Percentiles rank a stretch among this genome's conserved stretches.
Evolutionary conservation across 2,797 vertebrate genomes (phyloP).

Genomic region (Esox lucius): DNA sequence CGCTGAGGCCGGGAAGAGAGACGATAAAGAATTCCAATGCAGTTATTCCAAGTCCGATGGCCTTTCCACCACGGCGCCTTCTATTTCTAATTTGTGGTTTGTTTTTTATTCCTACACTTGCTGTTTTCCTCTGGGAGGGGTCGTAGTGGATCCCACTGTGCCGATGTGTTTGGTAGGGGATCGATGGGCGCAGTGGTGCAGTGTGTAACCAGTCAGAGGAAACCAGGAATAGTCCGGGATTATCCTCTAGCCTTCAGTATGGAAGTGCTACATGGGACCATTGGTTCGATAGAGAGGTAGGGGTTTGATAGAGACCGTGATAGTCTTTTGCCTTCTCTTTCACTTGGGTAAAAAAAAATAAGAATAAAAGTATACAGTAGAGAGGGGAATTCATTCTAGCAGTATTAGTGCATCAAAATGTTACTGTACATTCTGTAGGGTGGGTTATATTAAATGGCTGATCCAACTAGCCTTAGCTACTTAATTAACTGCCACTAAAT

Average conservation of each 20-base stretch:
- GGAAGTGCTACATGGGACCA: conserved; percentile 51
- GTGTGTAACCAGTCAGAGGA: conserved; percentile 29
- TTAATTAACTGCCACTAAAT: conserved; percentile 9
- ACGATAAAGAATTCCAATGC: conserved; percentile 65
- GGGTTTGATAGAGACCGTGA: conserved; percentile 25
- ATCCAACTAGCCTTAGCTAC: conserved; percentile 2
- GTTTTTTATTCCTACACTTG: conserved; percentile 50
- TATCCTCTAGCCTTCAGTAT: conserved; percentile 11
- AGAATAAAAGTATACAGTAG: not conserved
- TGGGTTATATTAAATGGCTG: conserved; percentile 20
- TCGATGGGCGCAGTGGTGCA: conserved; percentile 30
- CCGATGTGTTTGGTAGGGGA: conserved; percentile 35
- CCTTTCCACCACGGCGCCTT: conserved; percentile 78
- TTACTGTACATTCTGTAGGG: conserved; percentile 16
- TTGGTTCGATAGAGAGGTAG: conserved; percentile 31
- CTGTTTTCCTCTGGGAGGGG: conserved; percentile 41
- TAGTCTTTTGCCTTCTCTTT: conserved; percentile 30
- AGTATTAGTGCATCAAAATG: not conserved
- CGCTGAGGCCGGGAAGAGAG: conserved; percentile 53
- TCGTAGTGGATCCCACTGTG: conserved; percentile 32
- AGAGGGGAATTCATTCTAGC: not conserved
- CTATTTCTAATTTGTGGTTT: conserved; percentile 62
- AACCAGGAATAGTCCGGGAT: not conserved
- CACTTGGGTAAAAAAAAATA: conserved; percentile 33
- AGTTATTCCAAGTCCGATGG: conserved; percentile 74